Evolutionary conservation across 1,140 invertebrate species (phyloP), one percentile per base, ranked within the genome.

Genomic region (Leptinotarsa undecemlineata): DNA sequence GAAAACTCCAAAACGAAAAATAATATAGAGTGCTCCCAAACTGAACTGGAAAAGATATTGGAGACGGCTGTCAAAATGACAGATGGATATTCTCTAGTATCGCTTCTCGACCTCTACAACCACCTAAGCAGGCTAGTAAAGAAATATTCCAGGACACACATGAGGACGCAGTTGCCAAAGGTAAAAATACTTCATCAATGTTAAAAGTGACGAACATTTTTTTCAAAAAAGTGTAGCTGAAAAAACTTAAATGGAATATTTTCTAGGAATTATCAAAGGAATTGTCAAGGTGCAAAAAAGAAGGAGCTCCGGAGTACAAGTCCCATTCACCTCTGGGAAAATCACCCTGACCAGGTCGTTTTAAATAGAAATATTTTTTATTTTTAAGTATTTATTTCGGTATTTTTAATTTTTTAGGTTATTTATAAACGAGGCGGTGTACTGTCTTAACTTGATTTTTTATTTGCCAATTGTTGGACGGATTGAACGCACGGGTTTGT

Each of bases 71-170:
- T 90, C 21, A 85, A 88, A 71, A 78, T 85, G 8, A 87, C 91
- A 0, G 83, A 87, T 2, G 82, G 86, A 26, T 88, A 89, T 71
- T 86, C 90, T 1, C 84, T 92, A 17, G 87, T 89, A 64, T 86
- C 89, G 33, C 79, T 92, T 0, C 84, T 91, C 47, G 90, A 92
- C 78, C 83, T 91, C 64, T 89, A 91, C 82, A 86, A 89, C 64
- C 89, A 91, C 80, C 80, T 92, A 0, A 87, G 87, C 33, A 81
- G 86, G 75, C 87, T 88, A 33, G 84, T 91, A n/a, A 86, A 85
- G 21, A 83, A 84, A 78, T 90, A 89, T 82, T 81, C 84, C 26
- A 81, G 84, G 61, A 86, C 80, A 60, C 85, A 85, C 70, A 87
- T 90, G 81, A 87, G 91, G 80, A 88, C 85, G 79, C 84, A 85